Conservation (phyloP, 2,113 vertebrate species). For the Pomatostomus ruficeps region DNA sequence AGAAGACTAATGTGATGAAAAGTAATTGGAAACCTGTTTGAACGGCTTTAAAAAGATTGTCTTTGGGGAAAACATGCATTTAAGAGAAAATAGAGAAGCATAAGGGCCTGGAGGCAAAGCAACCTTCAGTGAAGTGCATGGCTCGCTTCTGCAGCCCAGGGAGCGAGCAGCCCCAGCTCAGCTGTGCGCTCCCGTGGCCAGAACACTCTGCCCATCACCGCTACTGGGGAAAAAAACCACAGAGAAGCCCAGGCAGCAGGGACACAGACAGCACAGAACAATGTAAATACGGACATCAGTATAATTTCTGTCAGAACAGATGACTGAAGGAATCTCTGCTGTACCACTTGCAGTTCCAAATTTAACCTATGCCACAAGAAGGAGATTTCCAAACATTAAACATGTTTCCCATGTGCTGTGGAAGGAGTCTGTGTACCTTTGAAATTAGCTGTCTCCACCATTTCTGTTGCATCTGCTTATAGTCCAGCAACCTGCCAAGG, state of each 20-base stretch:
- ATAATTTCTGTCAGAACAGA: neutral
- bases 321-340: neutral
- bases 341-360: neutral
- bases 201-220: neutral
- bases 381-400: neutral
- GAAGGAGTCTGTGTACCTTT: neutral
- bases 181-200: neutral
- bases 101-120: neutral
- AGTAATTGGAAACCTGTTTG: constrained; percentile 6
- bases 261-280: accelerated
- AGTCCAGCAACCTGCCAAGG: neutral
- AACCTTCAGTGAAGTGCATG: neutral
- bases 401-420: neutral
- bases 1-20: neutral
- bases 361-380: neutral
- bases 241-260: neutral
- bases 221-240: accelerated
- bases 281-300: neutral
- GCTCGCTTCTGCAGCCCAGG: neutral
- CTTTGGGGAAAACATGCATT: neutral
- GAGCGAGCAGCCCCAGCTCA: neutral
- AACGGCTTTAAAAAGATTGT: neutral
- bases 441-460: neutral
- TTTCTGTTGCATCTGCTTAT: neutral
- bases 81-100: neutral